These are phyloP conservation scores for Strix aluco DNA, from an alignment of 2,113 vertebrate genomes.

Conservation along the genomic window DNA sequence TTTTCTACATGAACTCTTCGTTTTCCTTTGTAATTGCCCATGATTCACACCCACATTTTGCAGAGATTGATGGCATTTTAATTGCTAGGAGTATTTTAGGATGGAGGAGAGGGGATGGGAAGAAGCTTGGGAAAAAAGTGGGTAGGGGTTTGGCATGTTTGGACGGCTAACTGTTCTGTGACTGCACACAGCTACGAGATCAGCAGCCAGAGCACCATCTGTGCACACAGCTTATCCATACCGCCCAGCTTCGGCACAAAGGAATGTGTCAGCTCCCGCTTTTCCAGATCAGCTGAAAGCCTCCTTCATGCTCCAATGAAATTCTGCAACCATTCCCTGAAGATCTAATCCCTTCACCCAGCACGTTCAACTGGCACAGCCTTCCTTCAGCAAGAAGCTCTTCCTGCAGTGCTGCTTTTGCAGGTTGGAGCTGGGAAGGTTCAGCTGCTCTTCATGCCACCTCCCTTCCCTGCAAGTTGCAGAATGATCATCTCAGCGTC, in stretches of 20 bases:
- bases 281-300: slow-evolving; percentile 1
- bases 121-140: not conserved
- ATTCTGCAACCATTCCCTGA: not conserved
- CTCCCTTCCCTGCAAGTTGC: not conserved
- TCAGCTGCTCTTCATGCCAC: not conserved
- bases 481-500: not conserved
- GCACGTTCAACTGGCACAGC: not conserved
- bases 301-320: not conserved
- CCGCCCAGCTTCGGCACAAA: not conserved
- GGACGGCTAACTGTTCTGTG: not conserved
- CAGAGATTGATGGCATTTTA: not conserved
- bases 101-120: not conserved
- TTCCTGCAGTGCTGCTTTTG: not conserved
- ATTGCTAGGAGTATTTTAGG: slow-evolving; percentile 22
- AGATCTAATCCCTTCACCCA: not conserved
- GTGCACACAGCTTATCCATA: not conserved
- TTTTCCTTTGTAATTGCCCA: not conserved
- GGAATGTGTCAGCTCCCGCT: not conserved
- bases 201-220: slow-evolving; percentile 47
- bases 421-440: not conserved
- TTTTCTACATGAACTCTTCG: not conserved
- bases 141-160: not conserved
- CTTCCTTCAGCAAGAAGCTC: not conserved
- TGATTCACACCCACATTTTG: slow-evolving; percentile 10
- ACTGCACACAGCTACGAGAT: not conserved